Percentiles rank a stretch among this genome's conserved stretches.
Conservation (phyloP, 2,113 vertebrate species). For the Aldabrachelys gigantea region DNA sequence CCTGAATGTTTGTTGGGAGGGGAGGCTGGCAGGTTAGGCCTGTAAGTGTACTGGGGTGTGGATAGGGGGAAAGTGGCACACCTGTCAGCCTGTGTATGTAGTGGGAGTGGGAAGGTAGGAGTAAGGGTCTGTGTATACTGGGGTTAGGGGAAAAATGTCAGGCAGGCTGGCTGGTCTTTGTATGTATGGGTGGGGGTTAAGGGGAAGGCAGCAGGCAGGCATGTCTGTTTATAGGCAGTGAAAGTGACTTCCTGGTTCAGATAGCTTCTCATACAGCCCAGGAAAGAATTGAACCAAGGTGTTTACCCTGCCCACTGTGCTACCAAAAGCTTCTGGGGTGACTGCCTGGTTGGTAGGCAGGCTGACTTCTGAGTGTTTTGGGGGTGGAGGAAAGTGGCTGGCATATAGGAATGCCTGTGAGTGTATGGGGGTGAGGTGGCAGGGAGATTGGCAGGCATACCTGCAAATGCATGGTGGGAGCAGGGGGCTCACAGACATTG, state of each 20-base stretch:
- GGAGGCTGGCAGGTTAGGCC: neutral
- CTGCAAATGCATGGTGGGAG: neutral
- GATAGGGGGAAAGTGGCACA: neutral
- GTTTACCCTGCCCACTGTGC: too few species aligned
- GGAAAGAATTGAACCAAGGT: too few species aligned
- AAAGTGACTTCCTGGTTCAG: too few species aligned
- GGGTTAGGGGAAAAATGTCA: neutral
- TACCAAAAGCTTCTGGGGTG: too few species aligned
- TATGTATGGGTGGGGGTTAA: too few species aligned
- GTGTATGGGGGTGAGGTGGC: constrained; percentile 30
- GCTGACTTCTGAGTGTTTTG: neutral
- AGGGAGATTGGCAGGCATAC: neutral
- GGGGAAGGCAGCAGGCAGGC: too few species aligned
- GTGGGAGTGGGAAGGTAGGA: neutral
- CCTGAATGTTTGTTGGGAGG: too few species aligned
- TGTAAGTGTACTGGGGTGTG: neutral
- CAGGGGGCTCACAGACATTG: neutral
- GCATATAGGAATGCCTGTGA: neutral
- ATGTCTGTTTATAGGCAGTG: too few species aligned
- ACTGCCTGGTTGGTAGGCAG: too few species aligned
- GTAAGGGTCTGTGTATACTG: neutral
- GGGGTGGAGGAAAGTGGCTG: neutral
- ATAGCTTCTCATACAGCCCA: too few species aligned
- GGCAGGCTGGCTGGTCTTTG: neutral
- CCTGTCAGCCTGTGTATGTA: neutral